phyloP scores from a whole-genome alignment of 1,140 invertebrate species.

The Lordiphosa stackelbergi region DNA sequence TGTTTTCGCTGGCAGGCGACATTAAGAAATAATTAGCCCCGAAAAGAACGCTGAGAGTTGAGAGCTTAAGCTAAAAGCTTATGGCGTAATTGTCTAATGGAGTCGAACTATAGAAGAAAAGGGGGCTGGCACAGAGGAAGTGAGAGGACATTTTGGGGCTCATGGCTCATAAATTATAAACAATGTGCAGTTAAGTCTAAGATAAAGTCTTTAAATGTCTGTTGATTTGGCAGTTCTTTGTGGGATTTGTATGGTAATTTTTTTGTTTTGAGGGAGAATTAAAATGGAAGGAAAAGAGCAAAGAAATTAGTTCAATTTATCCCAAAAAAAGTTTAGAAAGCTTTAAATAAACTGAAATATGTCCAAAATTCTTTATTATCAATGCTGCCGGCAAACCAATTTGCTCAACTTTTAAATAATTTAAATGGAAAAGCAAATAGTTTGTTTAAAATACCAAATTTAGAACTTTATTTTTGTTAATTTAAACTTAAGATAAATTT shows the following conservation, averaged over 20 bases:
- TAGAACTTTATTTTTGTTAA: too few species aligned
- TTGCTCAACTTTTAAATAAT: too few species aligned
- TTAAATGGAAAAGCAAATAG: too few species aligned
- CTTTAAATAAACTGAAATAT: too few species aligned
- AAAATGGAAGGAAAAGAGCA: too few species aligned
- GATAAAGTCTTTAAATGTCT: constrained; percentile 44
- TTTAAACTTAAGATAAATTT: too few species aligned
- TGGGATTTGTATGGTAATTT: constrained; percentile 15
- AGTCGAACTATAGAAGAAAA: constrained; percentile 35
- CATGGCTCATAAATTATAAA: constrained; percentile 42
- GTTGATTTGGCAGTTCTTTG: constrained; percentile 21
- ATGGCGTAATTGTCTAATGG: constrained; percentile 65
- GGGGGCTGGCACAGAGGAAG: constrained; percentile 7
- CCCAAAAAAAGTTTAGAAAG: too few species aligned
- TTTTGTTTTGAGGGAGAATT: neutral
- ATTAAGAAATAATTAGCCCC: constrained; percentile 68
- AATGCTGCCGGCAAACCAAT: too few species aligned
- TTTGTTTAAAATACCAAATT: too few species aligned
- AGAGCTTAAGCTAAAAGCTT: constrained; percentile 46
- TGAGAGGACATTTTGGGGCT: constrained; percentile 3
- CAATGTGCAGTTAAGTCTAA: constrained; percentile 32
- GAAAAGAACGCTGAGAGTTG: constrained; percentile 28
- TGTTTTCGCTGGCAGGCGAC: constrained; percentile 42
- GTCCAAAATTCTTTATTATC: too few species aligned
- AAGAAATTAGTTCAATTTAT: too few species aligned